A percentile compares a stretch with the other conserved stretches of the same genome.
Evolutionary conservation across 2,888 invertebrate species (phyloP).

Genomic region (Yponomeuta malinellus): DNA sequence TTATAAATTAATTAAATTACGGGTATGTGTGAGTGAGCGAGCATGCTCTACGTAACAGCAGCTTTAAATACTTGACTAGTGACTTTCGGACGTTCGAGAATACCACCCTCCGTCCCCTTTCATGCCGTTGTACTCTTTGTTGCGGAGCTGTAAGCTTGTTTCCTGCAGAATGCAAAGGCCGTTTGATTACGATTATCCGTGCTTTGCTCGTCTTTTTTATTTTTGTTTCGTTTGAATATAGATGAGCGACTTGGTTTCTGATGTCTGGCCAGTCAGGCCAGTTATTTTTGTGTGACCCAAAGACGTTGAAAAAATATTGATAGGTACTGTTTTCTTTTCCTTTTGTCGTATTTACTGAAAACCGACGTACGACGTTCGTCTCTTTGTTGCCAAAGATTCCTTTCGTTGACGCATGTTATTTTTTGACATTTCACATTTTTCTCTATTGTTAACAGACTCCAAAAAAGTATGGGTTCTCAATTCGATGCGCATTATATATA

Average conservation of each 20-base stretch:
- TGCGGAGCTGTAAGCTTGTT: slow-evolving; percentile 5
- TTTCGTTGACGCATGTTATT: no score
- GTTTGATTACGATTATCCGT: slow-evolving; percentile 8
- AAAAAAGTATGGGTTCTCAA: no score
- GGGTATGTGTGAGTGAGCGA: no score
- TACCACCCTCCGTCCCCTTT: background rate
- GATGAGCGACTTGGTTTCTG: background rate
- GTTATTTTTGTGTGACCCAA: background rate
- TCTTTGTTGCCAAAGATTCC: no score
- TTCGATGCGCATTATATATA: no score
- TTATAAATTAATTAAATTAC: no score
- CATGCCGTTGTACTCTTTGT: slow-evolving; percentile 3
- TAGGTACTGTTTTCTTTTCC: no score
- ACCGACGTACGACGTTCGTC: no score
- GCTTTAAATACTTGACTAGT: background rate
- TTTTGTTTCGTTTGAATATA: background rate
- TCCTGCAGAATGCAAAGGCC: slow-evolving; percentile 7
- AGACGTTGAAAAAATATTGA: background rate
- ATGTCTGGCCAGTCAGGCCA: background rate
- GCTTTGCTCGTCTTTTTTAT: background rate
- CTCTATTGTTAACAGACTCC: no score
- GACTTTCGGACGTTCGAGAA: background rate
- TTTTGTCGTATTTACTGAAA: no score
- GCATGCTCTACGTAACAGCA: no score
- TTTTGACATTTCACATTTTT: no score